Percentiles rank a stretch among this genome's conserved stretches.
Evolutionary conservation across 1,140 invertebrate genomes (phyloP).

Genomic region (Ganaspis sp.): DNA sequence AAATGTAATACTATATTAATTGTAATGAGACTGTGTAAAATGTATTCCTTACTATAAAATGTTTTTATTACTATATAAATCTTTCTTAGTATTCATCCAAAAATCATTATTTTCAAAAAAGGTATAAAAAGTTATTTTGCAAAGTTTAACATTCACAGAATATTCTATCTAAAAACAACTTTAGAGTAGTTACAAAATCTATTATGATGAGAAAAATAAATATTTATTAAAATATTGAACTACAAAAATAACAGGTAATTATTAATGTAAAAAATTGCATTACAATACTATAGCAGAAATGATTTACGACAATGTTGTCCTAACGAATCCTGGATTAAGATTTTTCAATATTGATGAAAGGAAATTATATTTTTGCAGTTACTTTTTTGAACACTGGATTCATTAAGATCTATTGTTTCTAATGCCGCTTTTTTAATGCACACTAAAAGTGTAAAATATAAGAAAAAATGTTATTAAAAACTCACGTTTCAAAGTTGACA

Average conservation of each 20-base stretch:
- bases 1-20: too few relatives aligned
- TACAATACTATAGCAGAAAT: constrained; percentile 45
- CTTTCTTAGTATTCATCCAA: too few relatives aligned
- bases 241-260: not conserved
- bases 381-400: constrained; percentile 30
- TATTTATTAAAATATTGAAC: too few relatives aligned
- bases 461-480: constrained; percentile 66
- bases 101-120: too few relatives aligned
- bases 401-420: constrained; percentile 26
- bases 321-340: constrained; percentile 57
- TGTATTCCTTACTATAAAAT: too few relatives aligned
- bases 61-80: too few relatives aligned
- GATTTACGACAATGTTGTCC: constrained; percentile 47
- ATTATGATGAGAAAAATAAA: too few relatives aligned
- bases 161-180: too few relatives aligned
- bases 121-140: too few relatives aligned
- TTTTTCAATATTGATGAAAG: constrained; percentile 45
- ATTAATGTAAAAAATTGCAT: not conserved
- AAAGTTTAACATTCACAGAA: too few relatives aligned
- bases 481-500: constrained; percentile 75
- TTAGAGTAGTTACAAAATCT: too few relatives aligned
- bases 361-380: constrained; percentile 3
- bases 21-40: too few relatives aligned
- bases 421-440: constrained; percentile 49
- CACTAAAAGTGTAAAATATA: constrained; percentile 36